Conservation (phyloP, 2,113 vertebrate species). For the Periophthalmodon schlosseri region DNA sequence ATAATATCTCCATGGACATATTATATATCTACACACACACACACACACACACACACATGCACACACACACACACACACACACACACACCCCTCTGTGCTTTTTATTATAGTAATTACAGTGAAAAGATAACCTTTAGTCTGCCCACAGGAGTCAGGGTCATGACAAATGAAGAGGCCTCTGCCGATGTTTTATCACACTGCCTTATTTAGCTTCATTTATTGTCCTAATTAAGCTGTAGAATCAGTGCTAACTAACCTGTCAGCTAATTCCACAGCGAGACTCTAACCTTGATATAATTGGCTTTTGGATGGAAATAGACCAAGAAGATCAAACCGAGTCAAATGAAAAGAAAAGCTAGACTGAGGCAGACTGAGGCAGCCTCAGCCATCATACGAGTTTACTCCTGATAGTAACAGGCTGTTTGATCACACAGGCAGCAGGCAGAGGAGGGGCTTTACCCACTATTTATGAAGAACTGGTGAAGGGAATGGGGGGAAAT, state of each 20-base stretch:
- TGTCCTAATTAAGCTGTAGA: constrained; percentile 5
- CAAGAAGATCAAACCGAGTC: constrained; percentile 3
- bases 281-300: constrained; percentile 45
- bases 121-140: not conserved
- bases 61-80: no score
- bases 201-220: constrained; percentile 14
- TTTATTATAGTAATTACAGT: not conserved
- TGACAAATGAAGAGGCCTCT: constrained; percentile 9
- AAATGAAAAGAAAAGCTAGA: not conserved
- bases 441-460: not conserved
- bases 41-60: no score
- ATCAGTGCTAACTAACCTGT: constrained; percentile 15
- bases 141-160: not conserved
- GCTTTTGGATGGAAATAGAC: constrained; percentile 16
- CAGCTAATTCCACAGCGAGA: constrained; percentile 17
- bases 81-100: no score
- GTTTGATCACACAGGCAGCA: constrained; percentile 5
- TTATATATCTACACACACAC: no score
- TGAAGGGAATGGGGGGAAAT: not conserved
- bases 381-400: not conserved
- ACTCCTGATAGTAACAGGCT: not conserved
- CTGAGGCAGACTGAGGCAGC: not conserved
- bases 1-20: no score
- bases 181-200: not conserved
- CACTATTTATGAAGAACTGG: not conserved